Base-by-base conservation (phyloP, 2,888 invertebrate species). In the Cephalotes varians region DNA sequence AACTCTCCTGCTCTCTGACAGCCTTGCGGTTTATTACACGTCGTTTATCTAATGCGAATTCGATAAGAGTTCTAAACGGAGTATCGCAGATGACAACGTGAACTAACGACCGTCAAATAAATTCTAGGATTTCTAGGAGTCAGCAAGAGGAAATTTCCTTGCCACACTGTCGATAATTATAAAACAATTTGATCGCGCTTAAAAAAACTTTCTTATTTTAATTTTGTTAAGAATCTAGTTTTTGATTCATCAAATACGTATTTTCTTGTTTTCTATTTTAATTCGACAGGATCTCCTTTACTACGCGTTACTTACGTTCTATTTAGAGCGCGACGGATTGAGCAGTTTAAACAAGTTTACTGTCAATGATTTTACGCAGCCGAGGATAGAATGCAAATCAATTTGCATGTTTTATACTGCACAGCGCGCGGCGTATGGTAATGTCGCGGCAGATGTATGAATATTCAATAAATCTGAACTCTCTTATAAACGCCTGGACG, bases 381-480 rank as follows among this genome's bases (percentile, higher is more conserved):
- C 71, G 77, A 44, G 71, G 25, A 31, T 44, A 56, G 77, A 77
- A 77, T 69, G 77, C 77, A 77, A 77, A 79, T 79, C 77, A 69
- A 79, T 79, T 71, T 79, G 71, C 71, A 77, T 56, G 77, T 49
- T 79, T 79, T 71, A 56, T 56, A 56, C 18, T 12, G 56, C 71
- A 31, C 21, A 18, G 18, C 31, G 56, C 56, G 56, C 31, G 56
- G 10, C 69, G 69, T 71, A 79, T 77, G 77, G 40, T 77, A 67
- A 79, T 79, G 25, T 51, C 71, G 56, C 44, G 44, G 31, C 34
- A 56, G 71, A 71, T 69, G 56, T 67, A 77, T 79, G 77, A 79
- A 71, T 79, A 79, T 79, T 79, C 77, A 71, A 79, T 79, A 69
- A 79, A 79, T 79, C 56, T 71, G 12, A 69, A 44, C 71, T 56